Conservation (phyloP, 2,113 vertebrate genomes). For the Chiloscyllium plagiosum region DNA sequence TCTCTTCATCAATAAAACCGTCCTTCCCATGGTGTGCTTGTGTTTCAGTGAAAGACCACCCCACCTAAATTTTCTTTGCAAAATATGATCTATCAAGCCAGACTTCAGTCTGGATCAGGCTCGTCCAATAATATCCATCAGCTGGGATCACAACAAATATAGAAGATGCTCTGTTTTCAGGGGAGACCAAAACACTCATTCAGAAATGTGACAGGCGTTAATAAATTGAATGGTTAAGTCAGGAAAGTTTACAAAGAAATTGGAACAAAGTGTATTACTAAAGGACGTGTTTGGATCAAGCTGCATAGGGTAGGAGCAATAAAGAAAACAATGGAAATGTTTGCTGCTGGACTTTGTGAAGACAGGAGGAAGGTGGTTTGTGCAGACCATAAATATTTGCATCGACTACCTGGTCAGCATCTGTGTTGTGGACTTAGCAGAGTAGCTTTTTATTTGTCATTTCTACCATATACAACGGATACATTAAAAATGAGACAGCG, state of each 20-base stretch:
- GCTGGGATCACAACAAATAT: no score
- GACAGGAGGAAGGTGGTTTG: background rate
- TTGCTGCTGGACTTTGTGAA: background rate
- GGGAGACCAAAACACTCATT: background rate
- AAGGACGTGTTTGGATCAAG: background rate
- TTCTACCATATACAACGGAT: no score
- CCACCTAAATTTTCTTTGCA: no score
- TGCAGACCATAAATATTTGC: background rate
- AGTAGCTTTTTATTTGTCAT: no score
- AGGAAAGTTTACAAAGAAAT: background rate
- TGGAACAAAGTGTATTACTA: background rate
- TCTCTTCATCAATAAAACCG: no score
- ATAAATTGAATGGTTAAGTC: background rate
- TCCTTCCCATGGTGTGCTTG: no score
- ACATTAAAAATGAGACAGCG: no score
- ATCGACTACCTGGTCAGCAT: background rate
- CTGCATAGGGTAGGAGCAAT: background rate
- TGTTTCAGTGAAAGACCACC: no score
- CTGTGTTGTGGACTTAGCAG: background rate
- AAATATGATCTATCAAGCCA: no score
- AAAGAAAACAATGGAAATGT: background rate
- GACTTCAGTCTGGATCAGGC: no score
- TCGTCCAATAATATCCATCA: no score
- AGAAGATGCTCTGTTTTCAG: background rate
- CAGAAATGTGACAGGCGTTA: background rate